Base-by-base conservation (phyloP, 2,113 vertebrate species). In the Cervus canadensis region DNA sequence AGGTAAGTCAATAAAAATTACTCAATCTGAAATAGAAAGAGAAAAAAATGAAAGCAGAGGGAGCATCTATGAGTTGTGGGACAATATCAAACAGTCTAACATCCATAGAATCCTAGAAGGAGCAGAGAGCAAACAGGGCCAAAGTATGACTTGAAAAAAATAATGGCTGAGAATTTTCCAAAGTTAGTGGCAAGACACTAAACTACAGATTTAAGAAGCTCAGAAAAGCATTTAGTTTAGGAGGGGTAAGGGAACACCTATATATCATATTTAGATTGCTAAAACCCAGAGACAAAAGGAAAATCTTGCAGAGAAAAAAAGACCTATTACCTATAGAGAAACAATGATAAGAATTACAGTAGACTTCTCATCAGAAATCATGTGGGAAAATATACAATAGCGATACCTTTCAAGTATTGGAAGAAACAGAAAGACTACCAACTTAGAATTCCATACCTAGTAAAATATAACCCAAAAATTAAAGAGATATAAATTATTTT, bases 91-190 rank as follows among this genome's bases (percentile, higher is more conserved):
- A 43, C 16, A 60, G 16, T 62, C 28, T 87, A 74, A 81, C 45
- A 21, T 3, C 17, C 10, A 40, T 13, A 74, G 19, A 56, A 91
- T 91, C 45, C 28, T 82, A 88, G 19, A 76, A 74, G 28, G 50
- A 54, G 16, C 50, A 60, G 15, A 50, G n/a, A 95, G 30, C 30
- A 48, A 87, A 74, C 9, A 4, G 16, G 14, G 6, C 36, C 40
- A 74, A 91, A 83, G 17, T 26, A 43, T 59, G 45, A 45, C 12
- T 16, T 40, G 25, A 56, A 95, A 94, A 94, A 89, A 71, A 3
- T 84, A 60, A 79, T n/a, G 16, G 50, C 83, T n/a, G 40, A 83
- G 17, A 83, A 78, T 88, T 78, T 88, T 50, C 48, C 89, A 88
- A 84, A 88, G 85, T 71, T 64, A 50, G 67, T 59, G 50, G 67